Base-by-base conservation (phyloP, 1,140 invertebrate species). In the Monochamus saltuarius region DNA sequence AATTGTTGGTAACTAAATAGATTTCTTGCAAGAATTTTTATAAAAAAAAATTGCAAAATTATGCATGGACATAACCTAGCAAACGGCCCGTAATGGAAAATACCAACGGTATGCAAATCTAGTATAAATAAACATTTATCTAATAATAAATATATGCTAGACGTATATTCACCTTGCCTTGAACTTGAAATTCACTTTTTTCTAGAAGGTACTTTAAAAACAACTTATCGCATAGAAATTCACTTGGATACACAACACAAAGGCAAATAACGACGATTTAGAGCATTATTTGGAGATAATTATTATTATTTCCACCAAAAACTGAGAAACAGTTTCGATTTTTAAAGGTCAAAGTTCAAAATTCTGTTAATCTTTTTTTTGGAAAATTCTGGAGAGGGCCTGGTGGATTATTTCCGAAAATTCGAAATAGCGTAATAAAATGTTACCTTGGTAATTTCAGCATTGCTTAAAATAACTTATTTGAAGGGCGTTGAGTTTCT, bases 111-210 rank as follows among this genome's bases (percentile, higher is more conserved):
- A 29, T 29, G 22, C 22, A 39, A 52, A 16, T 45, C 35, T 59
- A 40, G 36, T 38, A 60, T 56, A 51, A 59, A 61, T 51, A 58
- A 65, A 60, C 49, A 56, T 22, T 52, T 54, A 52, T 63, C 65
- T 67, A 67, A 59, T 64, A 61, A 67, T 67, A 67, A 59, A 61
- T 53, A 47, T 45, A 35, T 52, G 59, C 51, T 61, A 46, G 54
- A 52, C 60, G 51, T 36, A 42, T 54, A 47, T 64, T 72, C 69
- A 70, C 73, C 73, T 74, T 74, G 73, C 67, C 61, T 56, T 73
- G 73, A 66, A 70, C 73, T 74, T 74, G 73, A 74, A 71, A 68
- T 65, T 71, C 66, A 62, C 70, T 70, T 70, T 68, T 63, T 61
- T 64, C 57, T 42, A 54, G 29, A 63, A 62, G 53, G 40, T 43